These are phyloP conservation scores for Crotalus viridis DNA, from an alignment of 2,113 vertebrate genomes.

Conservation along the genomic window DNA sequence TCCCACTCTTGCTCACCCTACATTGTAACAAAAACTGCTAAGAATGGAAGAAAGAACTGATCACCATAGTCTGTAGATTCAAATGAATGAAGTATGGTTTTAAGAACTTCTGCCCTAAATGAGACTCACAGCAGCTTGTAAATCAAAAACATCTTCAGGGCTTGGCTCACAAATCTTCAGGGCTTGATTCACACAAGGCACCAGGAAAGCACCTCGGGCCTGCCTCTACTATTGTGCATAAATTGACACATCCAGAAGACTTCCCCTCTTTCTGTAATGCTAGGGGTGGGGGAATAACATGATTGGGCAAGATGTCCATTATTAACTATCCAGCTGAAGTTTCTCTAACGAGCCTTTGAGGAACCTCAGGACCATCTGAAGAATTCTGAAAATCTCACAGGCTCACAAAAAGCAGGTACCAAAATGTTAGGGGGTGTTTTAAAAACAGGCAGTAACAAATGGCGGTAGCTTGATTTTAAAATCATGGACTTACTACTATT, in stretches of 20 bases:
- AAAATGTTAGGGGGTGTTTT: not conserved
- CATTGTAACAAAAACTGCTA: not conserved
- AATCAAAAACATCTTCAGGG: not conserved
- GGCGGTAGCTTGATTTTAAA: not conserved
- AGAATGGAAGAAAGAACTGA: not conserved
- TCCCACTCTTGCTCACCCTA: not conserved
- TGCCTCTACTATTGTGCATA: not conserved
- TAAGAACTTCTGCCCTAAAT: not conserved
- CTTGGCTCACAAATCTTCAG: not conserved
- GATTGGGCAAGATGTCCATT: not conserved
- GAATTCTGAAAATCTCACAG: not conserved
- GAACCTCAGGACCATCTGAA: not conserved
- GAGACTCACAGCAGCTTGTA: not conserved
- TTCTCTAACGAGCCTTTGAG: not conserved
- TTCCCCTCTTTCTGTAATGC: not conserved
- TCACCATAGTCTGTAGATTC: not conserved
- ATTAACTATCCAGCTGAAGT: not conserved
- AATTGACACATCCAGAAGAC: not conserved
- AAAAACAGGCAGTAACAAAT: not conserved
- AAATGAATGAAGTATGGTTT: not conserved
- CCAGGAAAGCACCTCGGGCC: not conserved
- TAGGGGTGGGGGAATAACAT: not conserved
- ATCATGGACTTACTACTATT: not conserved
- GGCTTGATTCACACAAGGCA: not conserved
- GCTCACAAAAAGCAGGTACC: not conserved